Base-by-base conservation (phyloP, 2,797 vertebrate species). In the Falco cherrug region DNA sequence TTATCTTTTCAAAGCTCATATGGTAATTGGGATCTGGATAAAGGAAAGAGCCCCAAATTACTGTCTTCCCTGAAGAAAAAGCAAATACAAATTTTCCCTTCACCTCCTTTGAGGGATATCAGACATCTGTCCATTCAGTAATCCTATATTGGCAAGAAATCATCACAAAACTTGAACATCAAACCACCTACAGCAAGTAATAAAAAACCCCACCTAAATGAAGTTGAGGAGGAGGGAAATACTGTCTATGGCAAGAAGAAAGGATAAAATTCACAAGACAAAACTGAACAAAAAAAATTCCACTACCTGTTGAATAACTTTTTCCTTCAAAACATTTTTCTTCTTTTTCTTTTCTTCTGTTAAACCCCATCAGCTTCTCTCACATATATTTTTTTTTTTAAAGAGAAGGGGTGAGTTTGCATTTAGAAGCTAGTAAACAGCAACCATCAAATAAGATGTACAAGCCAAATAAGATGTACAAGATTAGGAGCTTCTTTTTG, bases 361-460 rank as follows among this genome's bases (percentile, higher is more conserved):
- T 74, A 64, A 93, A 69, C 8, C 5, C 3, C 16, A 43, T 54
- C 25, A 65, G 14, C 11, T 16, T 29, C 25, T 83, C 3, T 54
- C 16, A 17, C 9, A 0, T 28, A 53, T 48, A 39, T 39, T 8
- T 5, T 17, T 69, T 33, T 84, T 71, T 4, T 0, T 65, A 56
- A 59, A n/a, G 29, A 69, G 14, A 87, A 80, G 65, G 43, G 43
- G 43, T 45, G 28, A 80, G 14, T 50, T 33, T 89, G 24, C 15
- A 48, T 90, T 97, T 94, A 74, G 53, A 69, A 76, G 8, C 10
- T 61, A 93, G 43, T 80, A 89, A 95, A 93, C 82, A 88, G 69
- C 25, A 75, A 74, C 29, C 11, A 79, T 84, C 70, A 93, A 89
- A 68, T 50, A 69, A 90, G 77, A 50, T 20, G 2, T 37, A 17